A percentile compares a stretch with the other conserved stretches of the same genome.
Evolutionary conservation across 2,797 vertebrate species (phyloP).

Genomic region (Poeciliopsis gracilis): DNA sequence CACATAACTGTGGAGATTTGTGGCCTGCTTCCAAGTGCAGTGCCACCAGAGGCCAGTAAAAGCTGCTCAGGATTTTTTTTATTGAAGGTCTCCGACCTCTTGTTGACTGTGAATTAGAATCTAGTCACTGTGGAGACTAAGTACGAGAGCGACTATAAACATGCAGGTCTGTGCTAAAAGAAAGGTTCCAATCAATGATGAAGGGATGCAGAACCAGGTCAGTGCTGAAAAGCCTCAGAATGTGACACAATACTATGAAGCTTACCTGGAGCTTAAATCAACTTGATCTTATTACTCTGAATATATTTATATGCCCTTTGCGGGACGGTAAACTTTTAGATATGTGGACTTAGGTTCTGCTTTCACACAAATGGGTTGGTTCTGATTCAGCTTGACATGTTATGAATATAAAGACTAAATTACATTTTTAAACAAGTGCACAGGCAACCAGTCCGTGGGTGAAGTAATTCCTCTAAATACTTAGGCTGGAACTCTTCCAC

Average conservation of each 20-base stretch:
- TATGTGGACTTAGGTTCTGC: too few species aligned
- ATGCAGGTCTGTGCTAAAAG: constrained; percentile 46
- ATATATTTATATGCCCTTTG: background rate
- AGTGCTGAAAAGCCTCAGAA: background rate
- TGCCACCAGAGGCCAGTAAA: constrained; percentile 30
- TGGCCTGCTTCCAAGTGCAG: constrained; percentile 29
- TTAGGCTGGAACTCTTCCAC: background rate
- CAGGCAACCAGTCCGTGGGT: background rate
- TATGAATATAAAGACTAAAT: background rate
- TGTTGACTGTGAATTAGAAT: constrained; percentile 55
- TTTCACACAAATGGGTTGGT: background rate
- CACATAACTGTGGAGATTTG: background rate
- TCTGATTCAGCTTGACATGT: background rate
- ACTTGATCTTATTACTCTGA: background rate
- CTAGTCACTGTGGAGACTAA: constrained; percentile 37
- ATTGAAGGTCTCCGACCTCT: constrained; percentile 45
- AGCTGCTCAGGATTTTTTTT: constrained; percentile 43
- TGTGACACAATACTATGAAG: background rate
- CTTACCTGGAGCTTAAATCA: background rate
- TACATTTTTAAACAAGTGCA: background rate
- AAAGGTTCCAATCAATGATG: constrained; percentile 51
- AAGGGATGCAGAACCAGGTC: constrained; percentile 23
- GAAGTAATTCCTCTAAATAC: background rate
- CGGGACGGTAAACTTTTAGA: too few species aligned
- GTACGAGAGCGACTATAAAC: constrained; percentile 57